These are phyloP conservation scores for Macropis europaea DNA, from an alignment of 2,888 invertebrate species.

Conservation along the genomic window DNA sequence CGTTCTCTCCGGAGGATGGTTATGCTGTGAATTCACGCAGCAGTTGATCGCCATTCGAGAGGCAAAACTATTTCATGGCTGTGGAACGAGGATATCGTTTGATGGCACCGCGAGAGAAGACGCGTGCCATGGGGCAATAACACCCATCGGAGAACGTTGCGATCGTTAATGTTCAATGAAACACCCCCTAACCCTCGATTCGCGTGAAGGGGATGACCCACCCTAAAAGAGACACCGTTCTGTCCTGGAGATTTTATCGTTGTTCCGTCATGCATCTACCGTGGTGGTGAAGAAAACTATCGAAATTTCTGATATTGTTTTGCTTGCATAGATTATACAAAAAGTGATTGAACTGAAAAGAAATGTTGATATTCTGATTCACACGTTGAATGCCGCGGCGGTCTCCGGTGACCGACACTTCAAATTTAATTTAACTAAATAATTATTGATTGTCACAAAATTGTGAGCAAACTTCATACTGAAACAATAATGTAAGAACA, in stretches of 20 bases:
- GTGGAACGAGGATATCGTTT: slow-evolving; percentile 54
- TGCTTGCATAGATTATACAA: neutral
- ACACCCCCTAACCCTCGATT: slow-evolving; percentile 40
- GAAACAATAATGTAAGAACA: no score
- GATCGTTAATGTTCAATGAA: slow-evolving; percentile 65
- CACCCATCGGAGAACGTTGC: slow-evolving; percentile 59
- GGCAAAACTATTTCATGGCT: slow-evolving; percentile 55
- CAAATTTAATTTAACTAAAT: no score
- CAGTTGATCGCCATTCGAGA: neutral
- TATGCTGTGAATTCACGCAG: slow-evolving; percentile 9
- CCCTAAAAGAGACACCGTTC: slow-evolving; percentile 10
- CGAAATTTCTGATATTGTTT: neutral
- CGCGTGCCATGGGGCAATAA: slow-evolving; percentile 68
- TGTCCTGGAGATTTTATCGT: slow-evolving; percentile 46
- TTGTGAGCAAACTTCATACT: no score
- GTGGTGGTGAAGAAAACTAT: neutral
- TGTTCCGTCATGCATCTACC: neutral
- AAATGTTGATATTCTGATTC: no score
- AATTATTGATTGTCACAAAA: no score
- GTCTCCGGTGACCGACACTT: no score
- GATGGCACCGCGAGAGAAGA: slow-evolving; percentile 59
- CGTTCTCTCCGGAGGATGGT: neutral
- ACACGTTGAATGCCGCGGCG: no score
- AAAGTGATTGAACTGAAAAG: no score
- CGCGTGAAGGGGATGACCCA: neutral